Percentiles rank a stretch among this genome's conserved stretches.
Evolutionary conservation across 2,113 vertebrate species (phyloP).

Genomic region (Thamnophis sirtalis): DNA sequence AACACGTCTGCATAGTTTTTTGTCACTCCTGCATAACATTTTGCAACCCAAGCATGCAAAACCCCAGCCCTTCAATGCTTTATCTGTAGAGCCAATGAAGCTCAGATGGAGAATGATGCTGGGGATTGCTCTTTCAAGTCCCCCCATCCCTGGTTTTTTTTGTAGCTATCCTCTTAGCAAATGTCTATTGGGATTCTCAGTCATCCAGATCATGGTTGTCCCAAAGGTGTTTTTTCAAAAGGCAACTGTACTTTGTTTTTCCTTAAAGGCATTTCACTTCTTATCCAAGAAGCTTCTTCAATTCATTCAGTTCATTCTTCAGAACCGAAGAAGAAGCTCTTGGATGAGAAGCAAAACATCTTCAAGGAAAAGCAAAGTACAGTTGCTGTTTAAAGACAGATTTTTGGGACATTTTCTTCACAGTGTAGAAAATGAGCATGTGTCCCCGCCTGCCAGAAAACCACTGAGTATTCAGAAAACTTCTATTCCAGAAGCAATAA

Average conservation of each 20-base stretch:
- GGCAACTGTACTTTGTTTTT: background rate
- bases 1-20: slow-evolving; percentile 38
- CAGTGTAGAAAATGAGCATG: background rate
- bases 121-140: slow-evolving; percentile 14
- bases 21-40: background rate
- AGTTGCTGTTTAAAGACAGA: background rate
- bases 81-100: background rate
- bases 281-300: background rate
- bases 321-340: background rate
- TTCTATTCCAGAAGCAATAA: background rate
- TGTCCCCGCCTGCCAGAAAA: background rate
- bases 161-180: slow-evolving; percentile 20
- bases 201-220: background rate
- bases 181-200: background rate
- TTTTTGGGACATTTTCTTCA: background rate
- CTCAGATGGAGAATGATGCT: slow-evolving; percentile 7
- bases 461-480: background rate
- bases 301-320: background rate
- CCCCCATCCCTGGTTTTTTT: background rate
- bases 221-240: background rate
- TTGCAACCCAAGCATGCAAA: background rate
- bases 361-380: background rate
- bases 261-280: background rate
- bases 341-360: background rate
- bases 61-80: background rate